phyloP scores from a whole-genome alignment of 2,888 invertebrate genomes.

The Temnothorax rugatulus region DNA sequence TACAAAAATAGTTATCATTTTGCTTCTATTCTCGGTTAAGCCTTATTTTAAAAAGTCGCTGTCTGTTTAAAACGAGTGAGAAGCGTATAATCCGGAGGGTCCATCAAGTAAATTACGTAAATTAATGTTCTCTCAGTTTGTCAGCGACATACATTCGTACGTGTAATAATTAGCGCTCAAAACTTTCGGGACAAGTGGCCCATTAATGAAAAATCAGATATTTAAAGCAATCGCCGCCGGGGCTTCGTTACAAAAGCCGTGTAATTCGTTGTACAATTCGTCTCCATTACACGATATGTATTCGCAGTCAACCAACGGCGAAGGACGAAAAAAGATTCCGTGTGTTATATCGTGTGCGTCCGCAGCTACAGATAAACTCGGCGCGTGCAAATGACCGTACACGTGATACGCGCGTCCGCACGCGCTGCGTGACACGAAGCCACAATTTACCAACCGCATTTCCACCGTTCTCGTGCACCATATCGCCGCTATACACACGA shows the following conservation, averaged over 20 bases:
- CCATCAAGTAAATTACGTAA: constrained; percentile 4
- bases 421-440: not conserved
- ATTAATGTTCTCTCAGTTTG: not conserved
- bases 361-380: constrained; percentile 1
- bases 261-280: constrained; percentile 5
- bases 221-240: not conserved
- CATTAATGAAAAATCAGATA: constrained; percentile 7
- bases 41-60: not conserved
- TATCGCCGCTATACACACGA: not conserved
- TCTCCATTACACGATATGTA: not conserved
- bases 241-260: not conserved
- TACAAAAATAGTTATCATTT: not conserved
- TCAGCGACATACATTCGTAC: not conserved
- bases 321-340: not conserved
- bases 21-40: not conserved
- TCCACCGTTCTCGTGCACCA: not conserved
- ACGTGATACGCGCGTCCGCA: constrained; percentile 17
- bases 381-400: constrained; percentile 19
- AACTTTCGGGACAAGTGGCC: not conserved
- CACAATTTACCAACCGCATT: constrained; percentile 7
- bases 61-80: not conserved
- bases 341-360: not conserved
- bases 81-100: not conserved
- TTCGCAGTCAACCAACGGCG: no score
- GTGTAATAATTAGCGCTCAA: not conserved